Evolutionary conservation across 1,140 invertebrate genomes (phyloP).

Genomic region (Neuroterus valhalla): DNA sequence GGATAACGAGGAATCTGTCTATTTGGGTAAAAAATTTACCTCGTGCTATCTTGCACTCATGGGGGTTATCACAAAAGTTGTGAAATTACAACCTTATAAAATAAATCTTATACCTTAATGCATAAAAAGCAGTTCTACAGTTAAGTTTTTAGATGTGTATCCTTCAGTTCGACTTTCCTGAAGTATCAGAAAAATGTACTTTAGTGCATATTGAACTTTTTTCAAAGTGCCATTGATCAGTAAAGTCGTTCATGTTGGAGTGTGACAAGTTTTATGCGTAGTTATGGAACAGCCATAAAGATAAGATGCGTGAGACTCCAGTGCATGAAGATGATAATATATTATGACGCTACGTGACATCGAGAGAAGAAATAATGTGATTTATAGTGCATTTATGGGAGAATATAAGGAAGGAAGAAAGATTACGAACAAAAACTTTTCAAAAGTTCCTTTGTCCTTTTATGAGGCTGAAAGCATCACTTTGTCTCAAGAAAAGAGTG

Average conservation of each 20-base stretch:
- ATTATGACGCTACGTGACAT: slow-evolving; percentile 7
- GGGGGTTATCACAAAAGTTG: too few relatives aligned
- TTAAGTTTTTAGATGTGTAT: too few relatives aligned
- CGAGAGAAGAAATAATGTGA: slow-evolving; percentile 1
- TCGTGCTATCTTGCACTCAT: too few relatives aligned
- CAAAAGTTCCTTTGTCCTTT: slow-evolving; percentile 6
- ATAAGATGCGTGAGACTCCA: slow-evolving; percentile 39
- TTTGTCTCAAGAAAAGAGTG: background rate
- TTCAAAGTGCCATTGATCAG: background rate
- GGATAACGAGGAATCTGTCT: too few relatives aligned
- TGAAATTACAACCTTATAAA: too few relatives aligned
- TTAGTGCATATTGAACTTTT: too few relatives aligned
- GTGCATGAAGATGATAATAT: slow-evolving; percentile 10
- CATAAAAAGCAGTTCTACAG: too few relatives aligned
- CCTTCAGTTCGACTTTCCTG: too few relatives aligned
- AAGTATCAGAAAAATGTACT: too few relatives aligned
- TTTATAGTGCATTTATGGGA: slow-evolving; percentile 9
- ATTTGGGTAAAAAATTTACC: too few relatives aligned
- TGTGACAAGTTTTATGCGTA: slow-evolving; percentile 9
- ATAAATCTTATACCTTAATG: too few relatives aligned
- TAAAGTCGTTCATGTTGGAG: background rate
- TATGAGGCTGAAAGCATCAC: background rate
- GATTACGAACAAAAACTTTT: slow-evolving; percentile 9
- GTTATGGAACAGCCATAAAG: slow-evolving; percentile 58
- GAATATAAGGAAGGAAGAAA: slow-evolving; percentile 8